Evolutionary conservation across 2,888 invertebrate genomes (phyloP), one percentile per base, ranked within the genome.

Genomic region (Meganola albula): DNA sequence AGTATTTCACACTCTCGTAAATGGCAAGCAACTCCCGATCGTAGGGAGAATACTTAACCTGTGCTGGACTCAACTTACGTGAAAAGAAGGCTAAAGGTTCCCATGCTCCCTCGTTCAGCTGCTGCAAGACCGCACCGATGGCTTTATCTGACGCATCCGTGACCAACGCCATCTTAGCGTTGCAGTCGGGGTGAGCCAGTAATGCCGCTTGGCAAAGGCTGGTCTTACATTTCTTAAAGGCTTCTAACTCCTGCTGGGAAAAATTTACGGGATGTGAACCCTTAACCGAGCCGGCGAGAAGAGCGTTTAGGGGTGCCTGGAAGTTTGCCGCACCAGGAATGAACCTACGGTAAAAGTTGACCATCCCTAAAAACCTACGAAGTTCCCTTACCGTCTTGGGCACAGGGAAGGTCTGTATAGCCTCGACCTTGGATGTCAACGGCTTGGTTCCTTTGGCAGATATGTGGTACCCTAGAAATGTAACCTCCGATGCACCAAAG

Each of bases 41-140:
- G 16, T 31, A 25, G 2, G 25, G 12, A 3, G 25, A 25, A 13
- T 40, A 44, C 6, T 31, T 37, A 8, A 18, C 7, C 13, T 44
- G 40, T 2, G 40, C 16, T 1, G 27, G 24, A 12, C 24, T 34
- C 22, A 41, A 24, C 13, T 30, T 25, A 8, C 30, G 29, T 0
- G 34, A 36, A 21, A 34, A 38, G 25, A 36, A 43, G 0, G 37
- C 35, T 8, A 44, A 10, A 5, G 37, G 37, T 6, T 30, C 33
- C 37, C 40, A 38, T 1, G 4, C 10, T 7, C 25, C 20, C 2
- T 27, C 24, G 2, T 29, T 24, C 2, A 24, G 24, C 44, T 74
- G 72, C 27, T 76, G 64, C 6, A 79, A 26, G 1, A 55, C 60
- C 2, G 63, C 66, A 3, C 73, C 75, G 5, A 73, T 50, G 2